Evolutionary conservation across 2,888 invertebrate genomes (phyloP).

Genomic region (Allygus modestus): DNA sequence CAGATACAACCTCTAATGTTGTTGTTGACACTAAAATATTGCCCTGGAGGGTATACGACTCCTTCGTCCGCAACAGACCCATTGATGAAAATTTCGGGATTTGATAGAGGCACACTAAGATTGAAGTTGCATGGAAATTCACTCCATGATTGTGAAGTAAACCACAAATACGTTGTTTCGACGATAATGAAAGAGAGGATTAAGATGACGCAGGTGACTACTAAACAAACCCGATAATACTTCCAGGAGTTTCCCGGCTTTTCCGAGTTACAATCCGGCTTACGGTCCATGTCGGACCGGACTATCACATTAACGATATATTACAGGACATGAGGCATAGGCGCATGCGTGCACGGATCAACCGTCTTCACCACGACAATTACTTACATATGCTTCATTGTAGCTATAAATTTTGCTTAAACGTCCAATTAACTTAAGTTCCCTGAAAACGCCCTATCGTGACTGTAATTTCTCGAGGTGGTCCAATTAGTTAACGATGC

Average conservation of each 20-base stretch:
- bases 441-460: not conserved
- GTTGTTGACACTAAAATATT: not conserved
- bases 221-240: not conserved
- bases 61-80: not conserved
- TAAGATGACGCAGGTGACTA: not conserved
- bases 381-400: too few relatives aligned
- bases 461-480: not conserved
- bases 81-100: not conserved
- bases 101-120: not conserved
- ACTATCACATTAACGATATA: not conserved
- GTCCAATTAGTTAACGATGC: not conserved
- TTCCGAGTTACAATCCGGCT: not conserved
- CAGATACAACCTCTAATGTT: constrained; percentile 28
- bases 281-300: not conserved
- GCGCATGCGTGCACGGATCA: too few relatives aligned
- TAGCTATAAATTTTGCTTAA: not conserved
- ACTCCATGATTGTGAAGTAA: not conserved
- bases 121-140: constrained; percentile 1
- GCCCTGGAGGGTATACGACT: not conserved
- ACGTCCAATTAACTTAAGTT: not conserved
- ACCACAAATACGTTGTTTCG: not conserved
- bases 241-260: not conserved
- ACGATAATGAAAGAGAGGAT: not conserved
- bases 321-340: not conserved
- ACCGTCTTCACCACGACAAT: too few relatives aligned